Conservation (phyloP, 2,797 vertebrate species). For the Pantherophis alleghaniensis region DNA sequence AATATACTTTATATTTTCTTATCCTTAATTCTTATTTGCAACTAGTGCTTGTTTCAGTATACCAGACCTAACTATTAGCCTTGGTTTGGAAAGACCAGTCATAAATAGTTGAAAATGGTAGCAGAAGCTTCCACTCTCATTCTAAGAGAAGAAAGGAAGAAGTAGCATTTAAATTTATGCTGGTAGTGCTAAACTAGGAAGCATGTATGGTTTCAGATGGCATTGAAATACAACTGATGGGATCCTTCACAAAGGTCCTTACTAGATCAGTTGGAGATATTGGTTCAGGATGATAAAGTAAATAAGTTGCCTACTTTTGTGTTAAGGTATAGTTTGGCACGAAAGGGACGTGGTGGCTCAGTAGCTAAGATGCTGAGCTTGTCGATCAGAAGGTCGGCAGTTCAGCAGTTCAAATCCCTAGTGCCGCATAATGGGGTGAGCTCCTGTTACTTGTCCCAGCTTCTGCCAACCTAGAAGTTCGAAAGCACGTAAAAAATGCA, state of each 20-base stretch:
- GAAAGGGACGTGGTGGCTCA: no score
- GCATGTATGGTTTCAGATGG: background rate
- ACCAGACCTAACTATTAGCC: background rate
- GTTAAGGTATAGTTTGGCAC: background rate
- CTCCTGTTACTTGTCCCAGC: no score
- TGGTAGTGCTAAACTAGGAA: background rate
- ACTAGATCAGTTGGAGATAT: background rate
- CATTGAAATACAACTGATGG: background rate
- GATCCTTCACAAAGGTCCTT: background rate
- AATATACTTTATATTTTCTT: background rate
- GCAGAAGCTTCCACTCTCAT: background rate
- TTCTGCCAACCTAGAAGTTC: no score
- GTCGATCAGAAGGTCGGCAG: no score
- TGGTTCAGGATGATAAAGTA: background rate
- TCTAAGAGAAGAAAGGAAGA: background rate
- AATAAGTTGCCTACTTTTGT: background rate
- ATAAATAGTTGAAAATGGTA: background rate
- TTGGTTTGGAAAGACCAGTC: background rate
- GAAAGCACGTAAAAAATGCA: no score
- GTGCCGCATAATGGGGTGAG: no score
- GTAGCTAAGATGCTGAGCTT: no score
- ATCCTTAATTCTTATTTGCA: background rate
- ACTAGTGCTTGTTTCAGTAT: background rate
- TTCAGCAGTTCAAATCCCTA: no score
- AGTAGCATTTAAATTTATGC: background rate